Base-by-base conservation (phyloP, 1,140 invertebrate species). In the Coptotermes formosanus region DNA sequence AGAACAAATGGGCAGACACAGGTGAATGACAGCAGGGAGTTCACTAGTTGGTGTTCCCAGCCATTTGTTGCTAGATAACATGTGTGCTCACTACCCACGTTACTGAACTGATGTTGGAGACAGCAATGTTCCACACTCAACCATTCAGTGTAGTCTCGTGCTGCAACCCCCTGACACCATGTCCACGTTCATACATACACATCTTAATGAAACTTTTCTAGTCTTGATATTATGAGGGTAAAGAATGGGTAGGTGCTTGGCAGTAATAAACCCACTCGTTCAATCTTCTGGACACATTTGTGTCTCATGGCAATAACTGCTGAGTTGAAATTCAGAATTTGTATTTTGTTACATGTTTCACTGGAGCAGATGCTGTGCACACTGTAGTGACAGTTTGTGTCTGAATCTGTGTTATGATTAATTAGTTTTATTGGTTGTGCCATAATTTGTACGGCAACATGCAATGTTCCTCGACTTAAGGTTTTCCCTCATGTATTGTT, bases 1-100 rank as follows among this genome's bases (percentile, higher is more conserved):
- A 99, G 90, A 93, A 94, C 86, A 96, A 95, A 90, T 96, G 95
- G 95, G 92, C 94, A 81, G 95, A 96, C 89, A 94, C 94, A 81
- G 95, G 95, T 30, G 95, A 96, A 92, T 96, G 92, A 93, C 90
- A 75, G 11, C 55, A 30, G 25, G 75, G n/a, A 30, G 30, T 52
- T 55, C 48, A 21, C 83, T 84, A 84, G 82, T 75, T 30, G 4
- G 25, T n/a, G 19, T 19, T 19, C 0, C 52, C 52, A 30, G 64
- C 14, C 64, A 30, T 75, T 75, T 30, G 64, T 75, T 64, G 21
- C 19, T 75, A 75, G 64, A 14, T 75, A 25, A 75, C 64, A 11
- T 75, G 25, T 75, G 64, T 14, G 64, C 25, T 75, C 64, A 75
- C 25, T 30, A 75, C 64, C 64, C 64, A 75, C n/a, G n/a, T 75